These are phyloP conservation scores for Lepus americanus DNA, from an alignment of 2,113 vertebrate species.

Conservation along the genomic window DNA sequence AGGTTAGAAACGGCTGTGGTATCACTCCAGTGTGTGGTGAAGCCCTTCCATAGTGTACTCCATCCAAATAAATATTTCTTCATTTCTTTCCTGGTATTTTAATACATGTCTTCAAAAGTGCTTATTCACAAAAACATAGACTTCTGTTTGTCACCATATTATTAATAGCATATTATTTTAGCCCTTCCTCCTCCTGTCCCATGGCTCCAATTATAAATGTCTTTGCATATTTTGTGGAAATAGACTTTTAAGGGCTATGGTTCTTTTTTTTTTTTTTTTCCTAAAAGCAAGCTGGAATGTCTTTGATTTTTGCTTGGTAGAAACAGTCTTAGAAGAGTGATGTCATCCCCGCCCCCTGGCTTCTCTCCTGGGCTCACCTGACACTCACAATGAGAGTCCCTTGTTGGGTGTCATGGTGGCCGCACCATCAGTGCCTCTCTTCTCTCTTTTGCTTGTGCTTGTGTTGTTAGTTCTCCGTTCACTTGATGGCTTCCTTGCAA, in stretches of 20 bases:
- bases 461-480: no score
- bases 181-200: not conserved
- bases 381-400: rapidly evolving
- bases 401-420: rapidly evolving
- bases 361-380: rapidly evolving
- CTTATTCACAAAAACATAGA: not conserved
- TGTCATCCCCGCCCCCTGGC: not conserved
- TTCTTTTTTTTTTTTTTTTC: not conserved
- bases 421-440: rapidly evolving
- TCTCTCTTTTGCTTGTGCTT: no score
- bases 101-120: not conserved
- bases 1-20: not conserved
- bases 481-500: not conserved
- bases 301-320: not conserved
- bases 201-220: not conserved
- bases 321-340: rapidly evolving
- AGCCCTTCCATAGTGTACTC: rapidly evolving
- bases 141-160: not conserved
- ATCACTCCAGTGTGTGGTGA: rapidly evolving
- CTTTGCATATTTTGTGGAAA: not conserved
- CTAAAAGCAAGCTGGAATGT: not conserved
- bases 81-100: rapidly evolving
- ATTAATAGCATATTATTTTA: not conserved
- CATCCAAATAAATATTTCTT: rapidly evolving
- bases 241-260: not conserved